phyloP scores from a whole-genome alignment of 2,797 vertebrate genomes.

The Remorina albescens region DNA sequence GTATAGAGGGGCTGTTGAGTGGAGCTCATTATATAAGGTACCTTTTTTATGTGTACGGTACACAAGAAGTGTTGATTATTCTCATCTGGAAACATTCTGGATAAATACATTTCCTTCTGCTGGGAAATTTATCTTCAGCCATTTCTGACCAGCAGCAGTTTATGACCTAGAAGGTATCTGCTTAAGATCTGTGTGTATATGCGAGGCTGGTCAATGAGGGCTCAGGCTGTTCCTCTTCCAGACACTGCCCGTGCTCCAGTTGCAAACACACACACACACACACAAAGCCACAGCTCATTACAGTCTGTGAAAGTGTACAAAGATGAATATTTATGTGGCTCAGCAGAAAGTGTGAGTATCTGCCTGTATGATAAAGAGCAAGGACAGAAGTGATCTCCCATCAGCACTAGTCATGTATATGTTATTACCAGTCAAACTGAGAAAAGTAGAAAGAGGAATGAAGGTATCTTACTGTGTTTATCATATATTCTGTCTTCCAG shows the following conservation, averaged over 20 bases:
- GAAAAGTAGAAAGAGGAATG: neutral
- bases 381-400: slow-evolving; percentile 11
- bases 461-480: neutral
- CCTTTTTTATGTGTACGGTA: too few relatives aligned
- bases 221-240: slow-evolving; percentile 27
- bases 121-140: neutral
- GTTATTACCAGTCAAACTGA: slow-evolving; percentile 2
- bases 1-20: neutral
- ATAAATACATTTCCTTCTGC: neutral
- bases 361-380: neutral
- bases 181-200: slow-evolving; percentile 14
- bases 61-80: neutral
- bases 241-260: slow-evolving; percentile 20
- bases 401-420: slow-evolving; percentile 15
- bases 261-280: slow-evolving; percentile 11
- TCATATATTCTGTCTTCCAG: neutral
- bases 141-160: slow-evolving; percentile 14
- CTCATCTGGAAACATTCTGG: neutral
- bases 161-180: neutral
- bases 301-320: slow-evolving; percentile 29
- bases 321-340: slow-evolving; percentile 48
- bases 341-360: neutral
- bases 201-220: slow-evolving; percentile 23
- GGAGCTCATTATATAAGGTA: too few relatives aligned
- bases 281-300: slow-evolving; percentile 46